Conservation (phyloP, 2,888 invertebrate genomes). For the Isoperla grammatica region DNA sequence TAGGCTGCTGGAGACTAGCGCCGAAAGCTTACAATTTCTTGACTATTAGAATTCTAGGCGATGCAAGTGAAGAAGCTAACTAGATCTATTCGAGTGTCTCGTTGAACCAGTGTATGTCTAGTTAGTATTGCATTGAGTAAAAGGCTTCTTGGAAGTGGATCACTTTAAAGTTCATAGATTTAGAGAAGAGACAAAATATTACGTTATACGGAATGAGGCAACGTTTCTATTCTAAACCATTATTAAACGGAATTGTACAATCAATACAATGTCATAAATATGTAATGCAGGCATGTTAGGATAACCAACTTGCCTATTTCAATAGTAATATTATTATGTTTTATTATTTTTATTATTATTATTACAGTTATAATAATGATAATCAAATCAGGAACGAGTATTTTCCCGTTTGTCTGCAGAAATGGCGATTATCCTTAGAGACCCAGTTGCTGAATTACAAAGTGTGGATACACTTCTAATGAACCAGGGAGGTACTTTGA, state of each 20-base stretch:
- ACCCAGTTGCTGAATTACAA: no score
- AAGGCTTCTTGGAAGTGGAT: conserved; percentile 12
- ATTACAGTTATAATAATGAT: conserved; percentile 6
- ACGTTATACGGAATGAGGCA: neutral
- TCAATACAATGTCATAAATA: conserved; percentile 5
- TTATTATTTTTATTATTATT: neutral
- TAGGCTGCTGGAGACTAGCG: no score
- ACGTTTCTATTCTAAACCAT: neutral
- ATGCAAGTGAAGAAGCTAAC: conserved; percentile 6
- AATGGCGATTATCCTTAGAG: neutral
- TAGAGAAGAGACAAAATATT: conserved; percentile 5
- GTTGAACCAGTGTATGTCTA: conserved; percentile 11
- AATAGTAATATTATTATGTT: neutral
- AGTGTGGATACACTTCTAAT: no score
- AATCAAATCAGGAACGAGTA: conserved; percentile 3
- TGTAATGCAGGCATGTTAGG: conserved; percentile 2
- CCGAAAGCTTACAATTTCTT: no score
- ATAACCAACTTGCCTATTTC: neutral
- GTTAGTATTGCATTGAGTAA: neutral
- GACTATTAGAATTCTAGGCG: neutral
- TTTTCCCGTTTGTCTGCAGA: conserved; percentile 2
- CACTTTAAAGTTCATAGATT: conserved; percentile 6
- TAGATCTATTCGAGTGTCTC: neutral
- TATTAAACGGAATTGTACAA: conserved; percentile 1
- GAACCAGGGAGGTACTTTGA: no score